Percentiles rank a stretch among this genome's conserved stretches.
Evolutionary conservation across 1,140 invertebrate species (phyloP).

Genomic region (Macrobrachium nipponense): DNA sequence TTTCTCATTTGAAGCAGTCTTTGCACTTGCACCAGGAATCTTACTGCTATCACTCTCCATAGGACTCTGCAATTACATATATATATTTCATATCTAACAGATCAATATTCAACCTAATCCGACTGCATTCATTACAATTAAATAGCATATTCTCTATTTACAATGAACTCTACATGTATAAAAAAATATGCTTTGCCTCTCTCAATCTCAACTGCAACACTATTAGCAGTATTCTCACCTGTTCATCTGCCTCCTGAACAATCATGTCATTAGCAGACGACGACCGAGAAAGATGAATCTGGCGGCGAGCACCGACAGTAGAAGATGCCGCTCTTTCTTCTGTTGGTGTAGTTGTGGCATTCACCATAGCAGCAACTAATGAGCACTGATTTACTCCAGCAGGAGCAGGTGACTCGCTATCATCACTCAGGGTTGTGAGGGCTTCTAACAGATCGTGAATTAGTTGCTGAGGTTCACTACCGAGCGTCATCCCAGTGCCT

Average conservation of each 20-base stretch:
- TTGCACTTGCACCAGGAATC: constrained; percentile 41
- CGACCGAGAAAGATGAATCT: constrained; percentile 57
- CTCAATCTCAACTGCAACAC: too few species aligned
- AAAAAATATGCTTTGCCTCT: too few species aligned
- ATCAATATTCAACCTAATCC: not conserved
- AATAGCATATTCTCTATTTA: too few species aligned
- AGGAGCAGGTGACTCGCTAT: constrained; percentile 18
- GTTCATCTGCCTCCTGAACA: constrained; percentile 63
- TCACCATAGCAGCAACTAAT: not conserved
- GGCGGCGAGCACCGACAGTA: constrained; percentile 18
- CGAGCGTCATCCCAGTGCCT: constrained; percentile 19
- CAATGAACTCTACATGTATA: too few species aligned
- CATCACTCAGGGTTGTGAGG: constrained; percentile 71
- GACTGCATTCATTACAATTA: too few species aligned
- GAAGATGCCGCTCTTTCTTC: constrained; percentile 40
- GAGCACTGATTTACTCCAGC: not conserved
- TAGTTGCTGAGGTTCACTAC: constrained; percentile 72
- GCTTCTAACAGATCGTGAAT: constrained; percentile 79
- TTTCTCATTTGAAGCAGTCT: constrained; percentile 67
- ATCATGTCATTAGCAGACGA: constrained; percentile 64
- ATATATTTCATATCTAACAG: not conserved
- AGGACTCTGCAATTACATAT: constrained; percentile 45
- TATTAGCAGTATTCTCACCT: constrained; percentile 29
- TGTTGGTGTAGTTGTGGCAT: constrained; percentile 49
- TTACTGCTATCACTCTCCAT: constrained; percentile 61